Evolutionary conservation across 2,888 invertebrate species (phyloP), one percentile per base, ranked within the genome.

Genomic region (Biston betularia): DNA sequence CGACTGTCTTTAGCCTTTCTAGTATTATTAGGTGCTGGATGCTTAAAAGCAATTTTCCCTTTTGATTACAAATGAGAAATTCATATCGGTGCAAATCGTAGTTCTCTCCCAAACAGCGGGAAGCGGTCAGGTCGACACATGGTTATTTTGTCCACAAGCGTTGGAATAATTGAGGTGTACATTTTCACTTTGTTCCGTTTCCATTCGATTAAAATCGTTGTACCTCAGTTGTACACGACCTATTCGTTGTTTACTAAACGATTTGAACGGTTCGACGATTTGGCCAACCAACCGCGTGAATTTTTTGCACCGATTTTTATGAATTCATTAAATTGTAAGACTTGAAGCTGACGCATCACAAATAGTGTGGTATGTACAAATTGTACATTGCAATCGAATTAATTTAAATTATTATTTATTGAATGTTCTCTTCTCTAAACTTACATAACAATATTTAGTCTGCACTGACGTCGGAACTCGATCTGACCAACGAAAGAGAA

Each of bases 121-220:
- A 75, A 77, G 77, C 80, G 81, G 78, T 79, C 82, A 81, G 82
- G 84, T 83, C 86, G 86, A 86, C 87, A 85, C 86, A 83, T 86
- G 86, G 86, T 84, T 88, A 89, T 92, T 38, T 89, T 90, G 90
- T 90, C 90, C 90, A 87, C 84, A 84, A 85, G 82, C 89, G 89
- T 84, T 88, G 87, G 92, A 93, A 92, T 93, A 93, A 93, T 93
- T 93, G 93, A 93, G 93, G 93, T 93, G 93, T 92, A 91, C 92
- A 93, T 92, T 93, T 93, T 92, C 93, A 92, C 92, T 92, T 93
- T 93, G 92, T 92, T 91, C 92, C 89, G 90, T 92, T 92, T 93
- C 93, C 93, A 92, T 91, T 92, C 92, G 93, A 93, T 93, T 93
- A 92, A 93, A 92, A 93, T 87, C 88, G 91, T 87, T 90, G 91